phyloP scores from a whole-genome alignment of 2,888 invertebrate species.

The Habrosyne pyritoides region DNA sequence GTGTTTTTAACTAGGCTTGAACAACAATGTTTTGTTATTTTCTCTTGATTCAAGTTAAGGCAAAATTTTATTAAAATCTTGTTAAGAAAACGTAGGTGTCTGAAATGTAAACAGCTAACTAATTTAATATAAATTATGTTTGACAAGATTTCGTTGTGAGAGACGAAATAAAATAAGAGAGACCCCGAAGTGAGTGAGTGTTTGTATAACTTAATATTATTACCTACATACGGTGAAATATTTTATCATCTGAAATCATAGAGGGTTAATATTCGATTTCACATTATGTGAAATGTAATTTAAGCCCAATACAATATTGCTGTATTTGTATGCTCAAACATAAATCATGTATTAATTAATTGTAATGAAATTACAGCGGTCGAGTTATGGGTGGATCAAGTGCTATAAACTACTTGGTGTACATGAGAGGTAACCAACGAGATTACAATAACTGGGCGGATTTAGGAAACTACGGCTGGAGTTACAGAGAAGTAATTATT shows the following conservation, averaged over 20 bases:
- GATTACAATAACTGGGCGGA: slow-evolving; percentile 87
- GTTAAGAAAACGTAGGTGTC: not conserved
- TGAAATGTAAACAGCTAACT: not conserved
- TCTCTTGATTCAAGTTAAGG: not conserved
- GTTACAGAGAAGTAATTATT: slow-evolving; percentile 74
- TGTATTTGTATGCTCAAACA: not conserved
- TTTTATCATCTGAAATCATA: too few species aligned
- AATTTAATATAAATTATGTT: slow-evolving; percentile 1
- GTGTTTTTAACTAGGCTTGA: not conserved
- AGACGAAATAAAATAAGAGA: too few species aligned
- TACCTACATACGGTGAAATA: too few species aligned
- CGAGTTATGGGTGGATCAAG: slow-evolving; percentile 88
- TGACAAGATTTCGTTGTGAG: not conserved
- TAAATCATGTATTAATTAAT: slow-evolving; percentile 1
- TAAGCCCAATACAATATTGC: not conserved
- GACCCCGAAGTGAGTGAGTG: not conserved
- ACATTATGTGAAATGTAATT: not conserved
- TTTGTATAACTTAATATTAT: not conserved
- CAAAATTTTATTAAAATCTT: slow-evolving; percentile 3
- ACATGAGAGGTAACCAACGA: slow-evolving; percentile 83
- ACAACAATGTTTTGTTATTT: not conserved
- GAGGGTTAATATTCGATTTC: too few species aligned
- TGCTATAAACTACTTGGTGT: slow-evolving; percentile 86
- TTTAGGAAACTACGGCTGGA: slow-evolving; percentile 85
- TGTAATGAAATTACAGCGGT: slow-evolving; percentile 60